Conservation (phyloP, 2,113 vertebrate species). For the Pica pica region DNA sequence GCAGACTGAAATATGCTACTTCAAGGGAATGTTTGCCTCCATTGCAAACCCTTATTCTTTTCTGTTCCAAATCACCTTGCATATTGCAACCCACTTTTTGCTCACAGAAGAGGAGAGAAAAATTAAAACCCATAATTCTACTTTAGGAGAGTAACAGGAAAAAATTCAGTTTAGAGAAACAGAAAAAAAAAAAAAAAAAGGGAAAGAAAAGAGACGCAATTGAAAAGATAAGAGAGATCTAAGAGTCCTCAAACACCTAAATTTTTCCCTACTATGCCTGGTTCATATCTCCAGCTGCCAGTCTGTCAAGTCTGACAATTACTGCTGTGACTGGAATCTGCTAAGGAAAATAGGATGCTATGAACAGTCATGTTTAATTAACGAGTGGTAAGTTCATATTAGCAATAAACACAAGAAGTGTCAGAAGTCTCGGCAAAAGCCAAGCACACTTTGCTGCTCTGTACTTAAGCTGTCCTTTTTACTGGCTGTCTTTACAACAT, state of each 20-base stretch:
- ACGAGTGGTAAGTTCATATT: not conserved
- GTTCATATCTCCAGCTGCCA: not conserved
- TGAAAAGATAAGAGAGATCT: not conserved
- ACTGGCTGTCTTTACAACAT: not conserved
- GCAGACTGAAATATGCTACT: not conserved
- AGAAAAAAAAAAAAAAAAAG: too few species aligned
- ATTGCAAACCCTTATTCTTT: not conserved
- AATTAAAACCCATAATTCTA: not conserved
- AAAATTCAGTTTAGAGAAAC: not conserved
- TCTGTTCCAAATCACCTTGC: not conserved
- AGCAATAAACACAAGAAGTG: not conserved
- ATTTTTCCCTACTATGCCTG: not conserved
- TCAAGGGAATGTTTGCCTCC: not conserved
- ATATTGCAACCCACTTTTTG: not conserved
- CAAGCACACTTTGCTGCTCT: not conserved
- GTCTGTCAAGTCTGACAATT: not conserved
- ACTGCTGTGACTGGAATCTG: not conserved
- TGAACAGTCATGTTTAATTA: not conserved
- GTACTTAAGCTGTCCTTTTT: not conserved
- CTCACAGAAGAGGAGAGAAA: not conserved
- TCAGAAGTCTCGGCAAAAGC: not conserved
- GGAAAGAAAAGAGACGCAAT: not conserved
- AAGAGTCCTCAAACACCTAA: not conserved
- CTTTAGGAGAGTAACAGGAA: not conserved
- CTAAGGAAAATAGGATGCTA: not conserved